Percentiles rank a stretch among this genome's conserved stretches.
Conservation (phyloP, 2,888 invertebrate species). For the Corbicula japonica region DNA sequence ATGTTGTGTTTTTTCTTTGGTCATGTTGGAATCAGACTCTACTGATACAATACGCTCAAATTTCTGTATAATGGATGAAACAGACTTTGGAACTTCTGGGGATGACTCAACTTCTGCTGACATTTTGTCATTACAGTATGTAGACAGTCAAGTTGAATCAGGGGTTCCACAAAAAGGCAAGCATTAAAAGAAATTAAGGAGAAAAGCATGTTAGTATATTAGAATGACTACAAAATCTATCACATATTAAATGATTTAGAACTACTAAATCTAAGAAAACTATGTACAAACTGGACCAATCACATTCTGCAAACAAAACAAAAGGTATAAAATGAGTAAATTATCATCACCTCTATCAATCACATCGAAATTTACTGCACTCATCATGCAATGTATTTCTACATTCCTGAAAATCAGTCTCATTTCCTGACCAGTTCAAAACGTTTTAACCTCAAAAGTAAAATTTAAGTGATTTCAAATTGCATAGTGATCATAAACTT, state of each 20-base stretch:
- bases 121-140: neutral
- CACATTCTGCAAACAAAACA: constrained; percentile 14
- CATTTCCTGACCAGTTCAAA: constrained; percentile 3
- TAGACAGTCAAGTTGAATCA: constrained; percentile 19
- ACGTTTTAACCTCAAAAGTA: too few relatives aligned
- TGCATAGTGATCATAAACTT: too few relatives aligned
- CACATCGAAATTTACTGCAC: constrained; percentile 1
- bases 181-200: constrained; percentile 52
- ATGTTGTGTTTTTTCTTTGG: constrained; percentile 30
- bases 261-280: neutral
- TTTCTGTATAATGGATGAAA: constrained; percentile 74
- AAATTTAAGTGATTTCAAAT: too few relatives aligned
- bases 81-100: constrained; percentile 67
- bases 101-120: constrained; percentile 55
- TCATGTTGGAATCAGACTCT: constrained; percentile 40
- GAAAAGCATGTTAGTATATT: constrained; percentile 45
- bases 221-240: constrained; percentile 17
- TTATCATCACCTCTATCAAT: neutral
- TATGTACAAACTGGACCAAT: constrained; percentile 7
- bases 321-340: neutral
- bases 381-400: neutral
- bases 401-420: constrained; percentile 1
- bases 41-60: constrained; percentile 68
- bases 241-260: neutral
- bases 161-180: constrained; percentile 39